Conservation (phyloP, 1,140 invertebrate genomes). For the Drosophila elegans region DNA sequence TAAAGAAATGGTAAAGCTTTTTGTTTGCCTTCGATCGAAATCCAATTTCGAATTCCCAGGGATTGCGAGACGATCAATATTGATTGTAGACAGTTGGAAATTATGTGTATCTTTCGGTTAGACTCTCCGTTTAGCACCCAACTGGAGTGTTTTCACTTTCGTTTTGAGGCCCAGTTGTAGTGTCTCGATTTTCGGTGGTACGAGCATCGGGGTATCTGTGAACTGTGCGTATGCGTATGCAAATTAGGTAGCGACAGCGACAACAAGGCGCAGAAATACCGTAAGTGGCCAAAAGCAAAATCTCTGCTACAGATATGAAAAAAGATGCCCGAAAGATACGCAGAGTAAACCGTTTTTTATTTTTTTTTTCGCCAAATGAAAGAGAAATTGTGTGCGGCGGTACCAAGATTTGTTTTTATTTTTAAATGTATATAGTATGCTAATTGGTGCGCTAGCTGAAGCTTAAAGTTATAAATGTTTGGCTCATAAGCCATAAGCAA, state of each 20-base stretch:
- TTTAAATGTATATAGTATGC: constrained; percentile 50
- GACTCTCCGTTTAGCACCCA: constrained; percentile 59
- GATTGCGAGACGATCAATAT: constrained; percentile 49
- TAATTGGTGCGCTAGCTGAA: constrained; percentile 66
- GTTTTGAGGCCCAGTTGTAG: constrained; percentile 26
- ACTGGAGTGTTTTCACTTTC: constrained; percentile 74
- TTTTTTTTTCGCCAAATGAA: constrained; percentile 70
- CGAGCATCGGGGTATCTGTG: constrained; percentile 1
- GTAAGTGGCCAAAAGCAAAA: constrained; percentile 73
- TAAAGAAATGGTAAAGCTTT: constrained; percentile 45
- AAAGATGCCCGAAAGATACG: constrained; percentile 41
- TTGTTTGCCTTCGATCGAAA: constrained; percentile 62
- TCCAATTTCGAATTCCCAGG: constrained; percentile 53
- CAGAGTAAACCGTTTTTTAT: constrained; percentile 66
- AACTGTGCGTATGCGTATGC: constrained; percentile 72
- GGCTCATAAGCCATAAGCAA: constrained; percentile 8
- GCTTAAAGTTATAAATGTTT: constrained; percentile 29
- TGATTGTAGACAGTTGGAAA: constrained; percentile 62
- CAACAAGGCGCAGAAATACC: constrained; percentile 75
- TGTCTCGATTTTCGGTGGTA: not conserved
- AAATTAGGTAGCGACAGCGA: constrained; percentile 69
- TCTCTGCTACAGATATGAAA: constrained; percentile 67
- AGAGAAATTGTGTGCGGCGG: constrained; percentile 70
- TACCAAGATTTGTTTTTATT: constrained; percentile 42
- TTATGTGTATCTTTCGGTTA: constrained; percentile 53